These are phyloP conservation scores for Conus ventricosus DNA, from an alignment of 1,140 invertebrate species.

Conservation along the genomic window DNA sequence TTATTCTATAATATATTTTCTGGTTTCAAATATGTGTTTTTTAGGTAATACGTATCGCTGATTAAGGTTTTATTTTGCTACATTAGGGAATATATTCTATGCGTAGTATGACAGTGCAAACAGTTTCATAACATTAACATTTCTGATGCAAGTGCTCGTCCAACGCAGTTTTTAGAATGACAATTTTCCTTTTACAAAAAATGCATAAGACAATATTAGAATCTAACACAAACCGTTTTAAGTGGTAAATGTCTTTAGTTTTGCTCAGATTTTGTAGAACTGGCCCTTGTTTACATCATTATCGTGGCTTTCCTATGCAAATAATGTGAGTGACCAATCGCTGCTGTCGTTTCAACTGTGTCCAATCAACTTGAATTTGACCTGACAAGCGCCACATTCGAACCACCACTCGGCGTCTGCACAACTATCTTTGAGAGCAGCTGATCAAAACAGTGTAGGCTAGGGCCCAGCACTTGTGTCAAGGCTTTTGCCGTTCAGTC, in stretches of 20 bases:
- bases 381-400: slow-evolving; percentile 28
- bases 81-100: background rate
- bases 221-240: background rate
- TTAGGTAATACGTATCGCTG: background rate
- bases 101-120: background rate
- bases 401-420: slow-evolving; percentile 17
- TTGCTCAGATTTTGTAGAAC: background rate
- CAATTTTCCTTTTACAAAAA: background rate
- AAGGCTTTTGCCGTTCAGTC: background rate
- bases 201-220: background rate
- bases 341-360: background rate
- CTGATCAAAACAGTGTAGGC: background rate
- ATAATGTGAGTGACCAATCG: slow-evolving; percentile 26
- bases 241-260: background rate
- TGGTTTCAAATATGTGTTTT: background rate
- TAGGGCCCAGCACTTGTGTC: background rate
- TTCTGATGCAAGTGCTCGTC: slow-evolving; percentile 6
- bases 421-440: background rate
- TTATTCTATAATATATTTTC: background rate
- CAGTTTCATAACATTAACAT: background rate
- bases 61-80: background rate
- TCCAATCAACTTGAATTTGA: slow-evolving; percentile 8
- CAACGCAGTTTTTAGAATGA: background rate
- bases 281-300: background rate
- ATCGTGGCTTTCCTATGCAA: slow-evolving; percentile 19